These are phyloP conservation scores for Oceanodroma tethys DNA, from an alignment of 2,113 vertebrate species.

Conservation along the genomic window DNA sequence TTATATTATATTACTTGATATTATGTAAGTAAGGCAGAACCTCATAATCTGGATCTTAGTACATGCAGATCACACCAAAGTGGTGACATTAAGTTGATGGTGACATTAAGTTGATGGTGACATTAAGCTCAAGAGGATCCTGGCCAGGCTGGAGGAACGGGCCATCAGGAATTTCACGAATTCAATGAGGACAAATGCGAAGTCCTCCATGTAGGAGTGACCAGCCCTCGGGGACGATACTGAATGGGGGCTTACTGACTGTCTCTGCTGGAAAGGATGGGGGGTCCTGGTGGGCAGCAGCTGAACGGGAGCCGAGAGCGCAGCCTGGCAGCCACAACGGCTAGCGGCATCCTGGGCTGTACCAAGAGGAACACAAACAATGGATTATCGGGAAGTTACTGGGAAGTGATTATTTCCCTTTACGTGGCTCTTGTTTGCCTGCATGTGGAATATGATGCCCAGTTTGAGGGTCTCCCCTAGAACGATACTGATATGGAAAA, in stretches of 20 bases:
- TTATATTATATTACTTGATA: background rate
- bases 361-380: background rate
- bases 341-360: background rate
- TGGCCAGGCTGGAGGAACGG: background rate
- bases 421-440: background rate
- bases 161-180: background rate
- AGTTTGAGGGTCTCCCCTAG: background rate
- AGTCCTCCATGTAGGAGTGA: background rate
- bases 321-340: background rate
- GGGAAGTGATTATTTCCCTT: background rate
- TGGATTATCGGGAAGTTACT: fast-evolving
- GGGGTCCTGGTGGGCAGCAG: background rate
- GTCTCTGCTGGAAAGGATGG: background rate
- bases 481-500: background rate
- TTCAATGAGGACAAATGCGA: background rate
- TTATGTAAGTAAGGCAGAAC: background rate
- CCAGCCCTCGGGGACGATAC: background rate
- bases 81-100: background rate
- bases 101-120: background rate
- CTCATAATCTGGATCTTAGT: background rate
- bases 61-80: background rate
- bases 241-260: background rate
- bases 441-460: fast-evolving
- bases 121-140: background rate
- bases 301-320: background rate